phyloP scores from a whole-genome alignment of 1,140 invertebrate genomes.

The Anagrus nilaparvatae region DNA sequence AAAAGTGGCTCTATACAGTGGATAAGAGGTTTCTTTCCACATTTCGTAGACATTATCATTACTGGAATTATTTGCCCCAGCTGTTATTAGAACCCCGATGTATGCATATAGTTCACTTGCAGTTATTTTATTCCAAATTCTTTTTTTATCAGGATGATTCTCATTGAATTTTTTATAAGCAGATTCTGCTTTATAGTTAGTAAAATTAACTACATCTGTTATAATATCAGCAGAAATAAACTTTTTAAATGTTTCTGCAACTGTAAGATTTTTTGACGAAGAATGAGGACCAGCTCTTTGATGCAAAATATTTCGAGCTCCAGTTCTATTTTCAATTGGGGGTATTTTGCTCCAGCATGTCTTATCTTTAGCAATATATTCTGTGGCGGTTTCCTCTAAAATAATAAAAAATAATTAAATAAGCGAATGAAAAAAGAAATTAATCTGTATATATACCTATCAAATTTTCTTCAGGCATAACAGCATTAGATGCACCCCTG shows the following conservation, averaged over 20 bases:
- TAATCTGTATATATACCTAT: no score
- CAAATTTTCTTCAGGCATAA: no score
- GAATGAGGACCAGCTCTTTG: conserved; percentile 16
- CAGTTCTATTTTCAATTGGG: no score
- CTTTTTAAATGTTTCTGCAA: conserved; percentile 17
- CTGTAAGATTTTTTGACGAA: conserved; percentile 12
- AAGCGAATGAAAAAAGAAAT: no score
- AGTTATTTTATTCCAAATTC: conserved; percentile 9
- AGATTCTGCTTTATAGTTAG: conserved; percentile 20
- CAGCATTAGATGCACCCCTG: no score
- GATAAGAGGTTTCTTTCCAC: conserved; percentile 16
- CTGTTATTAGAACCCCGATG: conserved; percentile 13
- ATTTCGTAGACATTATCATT: conserved; percentile 14
- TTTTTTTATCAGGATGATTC: conserved; percentile 7
- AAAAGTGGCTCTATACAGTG: conserved; percentile 22
- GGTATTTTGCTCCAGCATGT: no score
- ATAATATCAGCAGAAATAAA: conserved; percentile 18
- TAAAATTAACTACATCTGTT: conserved; percentile 18
- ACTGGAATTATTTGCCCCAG: conserved; percentile 16
- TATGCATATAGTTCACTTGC: conserved; percentile 16
- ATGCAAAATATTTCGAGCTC: conserved; percentile 17
- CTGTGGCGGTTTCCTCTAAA: no score
- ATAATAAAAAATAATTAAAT: no score
- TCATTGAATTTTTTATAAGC: conserved; percentile 18
- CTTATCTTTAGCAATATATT: no score